Base-by-base conservation (phyloP, 2,888 invertebrate genomes). In the Rotaria macrura region DNA sequence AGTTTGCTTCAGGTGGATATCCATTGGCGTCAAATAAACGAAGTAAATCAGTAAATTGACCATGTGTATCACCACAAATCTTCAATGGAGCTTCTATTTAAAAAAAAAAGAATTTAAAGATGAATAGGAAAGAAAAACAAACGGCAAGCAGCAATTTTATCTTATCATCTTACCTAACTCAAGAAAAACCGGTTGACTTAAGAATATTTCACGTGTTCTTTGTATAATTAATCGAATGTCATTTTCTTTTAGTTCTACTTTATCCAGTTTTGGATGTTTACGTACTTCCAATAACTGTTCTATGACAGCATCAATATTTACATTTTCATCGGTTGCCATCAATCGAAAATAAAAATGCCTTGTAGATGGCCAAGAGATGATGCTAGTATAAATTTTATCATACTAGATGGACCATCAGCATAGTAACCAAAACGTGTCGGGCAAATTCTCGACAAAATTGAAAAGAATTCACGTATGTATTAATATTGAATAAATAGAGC, bases 31-130 rank as follows among this genome's bases (percentile, higher is more conserved):
- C 92, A 88, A 92, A 92, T 87, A 92, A 91, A 79, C 92, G 88
- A 14, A 92, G 89, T 47, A 92, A 90, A 87, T 92, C 92, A 85
- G 91, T 90, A 88, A 90, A 92, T 89, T 92, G 92, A 29, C 92
- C 90, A 88, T 90, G 92, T 47, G 92, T 92, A 88, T 92, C 92
- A 14, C 92, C 92, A 86, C 91, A 91, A 74, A 92, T 91, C 88
- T 92, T 92, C 47, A 92, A 90, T 1, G 92, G 92, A 7, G 92
- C 90, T 65, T 79, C 79, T 43, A 43, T 79, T 23, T 52, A 23
- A 52, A 52, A 20, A 49, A 17, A 3, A 49, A 49, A n/a, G n/a
- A n/a, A n/a, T n/a, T 49, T 17, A 49, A 14, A 49, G 14, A 17
- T 49, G 17, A 49, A 49, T 49, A 49, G 9, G 17, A 12, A 49